Conservation (phyloP, 2,888 invertebrate genomes). For the Mesochorus sp. region DNA sequence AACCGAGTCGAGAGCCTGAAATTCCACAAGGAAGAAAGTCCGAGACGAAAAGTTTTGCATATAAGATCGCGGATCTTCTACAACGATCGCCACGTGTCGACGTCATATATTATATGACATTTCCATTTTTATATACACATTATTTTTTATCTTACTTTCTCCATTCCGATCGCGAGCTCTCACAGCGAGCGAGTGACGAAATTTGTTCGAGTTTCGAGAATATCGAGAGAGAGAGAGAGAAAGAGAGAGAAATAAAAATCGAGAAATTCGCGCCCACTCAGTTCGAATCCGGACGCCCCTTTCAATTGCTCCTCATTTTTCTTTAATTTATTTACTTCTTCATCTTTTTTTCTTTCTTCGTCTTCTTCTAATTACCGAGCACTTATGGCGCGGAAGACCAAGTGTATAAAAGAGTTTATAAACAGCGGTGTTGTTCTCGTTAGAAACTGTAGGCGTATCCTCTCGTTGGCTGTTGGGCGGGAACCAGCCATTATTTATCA, state of each 20-base stretch:
- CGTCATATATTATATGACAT: neutral
- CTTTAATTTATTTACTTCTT: too few relatives aligned
- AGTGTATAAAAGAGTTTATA: neutral
- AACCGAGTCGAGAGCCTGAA: neutral
- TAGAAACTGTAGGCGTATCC: slow-evolving; percentile 64
- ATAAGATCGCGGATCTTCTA: neutral
- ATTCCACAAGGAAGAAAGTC: slow-evolving; percentile 10
- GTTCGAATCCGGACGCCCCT: too few relatives aligned
- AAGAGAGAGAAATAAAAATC: neutral
- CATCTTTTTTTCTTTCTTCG: slow-evolving; percentile 21
- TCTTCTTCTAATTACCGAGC: slow-evolving; percentile 23
- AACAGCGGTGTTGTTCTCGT: slow-evolving; percentile 30
- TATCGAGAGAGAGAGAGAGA: too few relatives aligned
- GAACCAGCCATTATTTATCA: slow-evolving; percentile 62
- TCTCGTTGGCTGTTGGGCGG: slow-evolving; percentile 59
- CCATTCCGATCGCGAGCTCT: neutral
- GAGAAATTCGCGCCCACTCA: neutral
- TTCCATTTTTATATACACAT: neutral
- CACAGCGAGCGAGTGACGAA: neutral
- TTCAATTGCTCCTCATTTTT: too few relatives aligned
- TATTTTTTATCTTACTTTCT: neutral
- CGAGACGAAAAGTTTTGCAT: neutral
- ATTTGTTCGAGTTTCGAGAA: neutral
- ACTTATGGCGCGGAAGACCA: slow-evolving; percentile 27
- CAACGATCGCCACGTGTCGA: neutral